Conservation (phyloP, 2,113 vertebrate species). For the Recurvirostra avosetta region DNA sequence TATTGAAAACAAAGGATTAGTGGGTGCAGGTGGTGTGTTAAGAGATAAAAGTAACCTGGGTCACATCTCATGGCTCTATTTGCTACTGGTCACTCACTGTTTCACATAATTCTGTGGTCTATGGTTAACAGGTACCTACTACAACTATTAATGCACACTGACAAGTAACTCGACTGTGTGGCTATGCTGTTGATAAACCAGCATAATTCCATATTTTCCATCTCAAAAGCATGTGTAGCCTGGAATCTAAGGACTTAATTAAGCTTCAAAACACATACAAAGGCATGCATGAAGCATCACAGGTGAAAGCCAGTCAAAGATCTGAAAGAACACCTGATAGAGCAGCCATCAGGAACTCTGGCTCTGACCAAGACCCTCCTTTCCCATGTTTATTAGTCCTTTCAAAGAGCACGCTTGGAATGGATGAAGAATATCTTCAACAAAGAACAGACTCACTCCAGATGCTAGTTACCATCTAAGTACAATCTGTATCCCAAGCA, state of each 20-base stretch:
- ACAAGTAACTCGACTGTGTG: background rate
- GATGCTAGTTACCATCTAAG: background rate
- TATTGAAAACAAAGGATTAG: background rate
- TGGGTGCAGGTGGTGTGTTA: background rate
- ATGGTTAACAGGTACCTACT: too few relatives aligned
- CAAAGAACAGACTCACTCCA: background rate
- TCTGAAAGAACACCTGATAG: background rate
- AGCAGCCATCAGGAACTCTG: background rate
- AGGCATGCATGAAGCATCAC: background rate
- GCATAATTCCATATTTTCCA: background rate
- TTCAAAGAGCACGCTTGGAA: background rate
- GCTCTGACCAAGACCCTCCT: background rate
- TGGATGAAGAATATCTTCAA: background rate
- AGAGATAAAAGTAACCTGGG: background rate
- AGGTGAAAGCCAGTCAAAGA: background rate
- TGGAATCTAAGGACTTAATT: background rate
- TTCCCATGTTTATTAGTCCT: background rate
- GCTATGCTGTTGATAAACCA: background rate
- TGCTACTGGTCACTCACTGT: background rate
- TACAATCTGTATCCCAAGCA: background rate
- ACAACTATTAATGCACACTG: background rate
- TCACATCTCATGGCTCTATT: background rate
- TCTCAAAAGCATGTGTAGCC: background rate
- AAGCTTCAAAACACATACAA: background rate
- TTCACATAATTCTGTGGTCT: background rate